A percentile compares a stretch with the other conserved stretches of the same genome.
phyloP scores from a whole-genome alignment of 2,888 invertebrate genomes.

The Idaea straminata region DNA sequence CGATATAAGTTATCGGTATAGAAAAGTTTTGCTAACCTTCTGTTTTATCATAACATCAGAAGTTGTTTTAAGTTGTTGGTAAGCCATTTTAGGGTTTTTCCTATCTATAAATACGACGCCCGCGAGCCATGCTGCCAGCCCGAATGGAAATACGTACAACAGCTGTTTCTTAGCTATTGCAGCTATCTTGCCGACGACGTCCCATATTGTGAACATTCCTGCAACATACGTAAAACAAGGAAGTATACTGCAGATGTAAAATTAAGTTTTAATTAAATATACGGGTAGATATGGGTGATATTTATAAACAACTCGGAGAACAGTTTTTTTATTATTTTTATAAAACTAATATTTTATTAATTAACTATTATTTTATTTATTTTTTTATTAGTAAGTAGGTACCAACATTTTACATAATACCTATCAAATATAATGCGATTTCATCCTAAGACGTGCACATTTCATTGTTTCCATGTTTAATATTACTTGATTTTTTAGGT shows the following conservation, averaged over 20 bases:
- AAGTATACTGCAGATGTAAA: background rate
- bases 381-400: too few species aligned
- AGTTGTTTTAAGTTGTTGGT: conserved; percentile 67
- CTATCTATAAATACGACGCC: conserved; percentile 84
- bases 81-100: conserved; percentile 75
- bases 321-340: too few species aligned
- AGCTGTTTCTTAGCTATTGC: conserved; percentile 82
- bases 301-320: too few species aligned
- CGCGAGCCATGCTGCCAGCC: conserved; percentile 80
- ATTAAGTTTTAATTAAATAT: background rate
- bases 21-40: conserved; percentile 49
- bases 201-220: conserved; percentile 84
- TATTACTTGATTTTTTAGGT: too few species aligned
- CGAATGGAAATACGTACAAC: conserved; percentile 82
- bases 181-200: conserved; percentile 76
- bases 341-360: too few species aligned
- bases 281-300: too few species aligned
- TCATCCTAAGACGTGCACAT: too few species aligned
- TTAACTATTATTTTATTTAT: too few species aligned
- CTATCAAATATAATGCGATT: too few species aligned
- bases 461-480: too few species aligned
- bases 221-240: conserved; percentile 25
- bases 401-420: too few species aligned
- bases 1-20: background rate
- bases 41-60: conserved; percentile 70